These are phyloP conservation scores for Tanytarsus gracilentus DNA, from an alignment of 2,888 invertebrate species.

Conservation along the genomic window DNA sequence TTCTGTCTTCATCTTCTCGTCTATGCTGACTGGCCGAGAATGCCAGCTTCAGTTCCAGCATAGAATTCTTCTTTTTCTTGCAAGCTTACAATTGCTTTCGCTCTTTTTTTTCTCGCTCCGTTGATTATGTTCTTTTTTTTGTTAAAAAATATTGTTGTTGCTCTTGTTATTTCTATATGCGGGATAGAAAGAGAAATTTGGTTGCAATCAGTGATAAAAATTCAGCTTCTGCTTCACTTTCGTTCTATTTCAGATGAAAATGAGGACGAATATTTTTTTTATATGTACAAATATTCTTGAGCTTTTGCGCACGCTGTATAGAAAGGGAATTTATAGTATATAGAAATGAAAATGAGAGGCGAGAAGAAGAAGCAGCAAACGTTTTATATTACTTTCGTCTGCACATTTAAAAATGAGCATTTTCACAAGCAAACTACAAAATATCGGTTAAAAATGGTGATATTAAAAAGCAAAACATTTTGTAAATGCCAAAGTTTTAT, in stretches of 20 bases:
- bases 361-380: background rate
- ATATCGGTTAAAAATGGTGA: too few relatives aligned
- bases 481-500: slow-evolving; percentile 8
- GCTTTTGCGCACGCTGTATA: slow-evolving; percentile 3
- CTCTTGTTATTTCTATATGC: slow-evolving; percentile 8
- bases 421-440: too few relatives aligned
- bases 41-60: background rate
- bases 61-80: background rate
- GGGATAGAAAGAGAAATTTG: background rate
- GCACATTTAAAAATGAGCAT: background rate
- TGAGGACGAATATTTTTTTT: background rate
- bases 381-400: slow-evolving; percentile 8
- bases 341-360: background rate
- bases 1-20: slow-evolving; percentile 19
- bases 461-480: background rate
- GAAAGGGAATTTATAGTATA: slow-evolving; percentile 7
- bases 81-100: background rate
- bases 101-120: background rate
- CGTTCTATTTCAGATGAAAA: slow-evolving; percentile 19
- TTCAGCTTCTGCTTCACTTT: slow-evolving; percentile 10
- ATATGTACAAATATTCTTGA: too few relatives aligned
- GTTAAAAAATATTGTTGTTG: background rate
- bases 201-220: background rate
- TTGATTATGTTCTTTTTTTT: background rate
- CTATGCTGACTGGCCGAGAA: background rate